A percentile compares a stretch with the other conserved stretches of the same genome.
phyloP scores from a whole-genome alignment of 2,888 invertebrate genomes.

The Callyntrura guangdongensis region DNA sequence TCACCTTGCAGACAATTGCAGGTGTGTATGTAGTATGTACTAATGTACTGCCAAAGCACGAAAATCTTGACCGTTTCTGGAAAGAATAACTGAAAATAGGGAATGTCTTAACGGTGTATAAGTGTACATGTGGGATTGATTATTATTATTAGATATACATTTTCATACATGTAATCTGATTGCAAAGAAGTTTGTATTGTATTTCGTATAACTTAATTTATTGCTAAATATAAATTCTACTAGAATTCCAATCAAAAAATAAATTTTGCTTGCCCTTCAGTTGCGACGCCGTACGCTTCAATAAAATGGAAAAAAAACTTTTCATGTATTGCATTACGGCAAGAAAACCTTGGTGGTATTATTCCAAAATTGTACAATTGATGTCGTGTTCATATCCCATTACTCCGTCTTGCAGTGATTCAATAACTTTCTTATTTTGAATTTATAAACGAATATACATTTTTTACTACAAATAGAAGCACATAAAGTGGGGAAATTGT shows the following conservation, averaged over 20 bases:
- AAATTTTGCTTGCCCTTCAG: background rate
- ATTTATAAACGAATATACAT: conserved; percentile 40
- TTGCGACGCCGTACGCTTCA: background rate
- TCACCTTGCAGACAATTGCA: background rate
- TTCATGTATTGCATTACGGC: too few relatives aligned
- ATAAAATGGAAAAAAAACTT: too few relatives aligned
- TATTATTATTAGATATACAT: background rate
- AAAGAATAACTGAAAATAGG: background rate
- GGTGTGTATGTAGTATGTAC: background rate
- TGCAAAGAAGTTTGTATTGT: conserved; percentile 5
- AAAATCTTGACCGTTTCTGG: background rate
- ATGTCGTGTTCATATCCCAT: conserved; percentile 62
- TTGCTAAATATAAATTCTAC: conserved; percentile 18
- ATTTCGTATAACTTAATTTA: background rate
- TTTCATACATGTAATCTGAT: conserved; percentile 41
- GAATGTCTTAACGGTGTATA: background rate
- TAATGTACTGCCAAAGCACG: background rate
- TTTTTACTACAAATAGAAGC: too few relatives aligned
- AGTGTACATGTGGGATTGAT: background rate
- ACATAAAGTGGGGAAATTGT: too few relatives aligned
- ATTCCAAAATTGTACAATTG: background rate
- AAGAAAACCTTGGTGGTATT: background rate
- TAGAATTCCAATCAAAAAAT: conserved; percentile 41
- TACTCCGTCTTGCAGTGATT: conserved; percentile 34
- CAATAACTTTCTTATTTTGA: conserved; percentile 62